Evolutionary conservation across 1,140 invertebrate species (phyloP), one percentile per base, ranked within the genome.

Genomic region (Gryllus bimaculatus): DNA sequence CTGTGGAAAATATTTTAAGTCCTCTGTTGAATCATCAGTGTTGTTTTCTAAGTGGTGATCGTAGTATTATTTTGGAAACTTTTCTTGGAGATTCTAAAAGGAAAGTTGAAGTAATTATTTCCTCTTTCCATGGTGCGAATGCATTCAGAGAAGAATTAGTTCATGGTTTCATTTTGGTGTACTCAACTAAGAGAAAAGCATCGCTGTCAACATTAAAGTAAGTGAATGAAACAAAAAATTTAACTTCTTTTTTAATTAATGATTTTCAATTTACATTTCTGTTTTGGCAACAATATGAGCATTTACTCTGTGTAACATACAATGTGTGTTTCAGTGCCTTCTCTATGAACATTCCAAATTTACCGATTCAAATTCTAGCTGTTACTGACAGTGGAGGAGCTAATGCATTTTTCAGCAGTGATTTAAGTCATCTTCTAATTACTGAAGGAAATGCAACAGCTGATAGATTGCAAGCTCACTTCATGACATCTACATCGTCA

Each of bases 151-250:
- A 97, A 85, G 95, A 97, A 85, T 87, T 97, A 48, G 95, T 97
- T 79, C 97, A 99, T 87, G 97, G 97, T 47, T 97, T 98, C 84
- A 96, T 99, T 83, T 89, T 98, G 78, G 95, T 98, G 77, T 99
- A 98, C 86, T 98, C 96, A 3, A 94, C 96, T 8, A 96, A 98
- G 86, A 90, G 97, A 84, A 96, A 96, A 90, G 96, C 97, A 10
- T 98, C 96, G 21, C 89, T 98, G 80, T 93, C 95, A 10, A 97
- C 96, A 73, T 88, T 98, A 39, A 97, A 95, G 95, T 96, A 88
- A 88, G 89, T 89, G 78, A 13, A 39, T 39, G 26, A 39, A 39
- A 2, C 5, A 39, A 39, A 39, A 39, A 39, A 39, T 39, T 39
- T 2, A 39, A 39, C 26, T 39, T 39, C 26, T 39, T 39, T 39